Base-by-base conservation (phyloP, 2,113 vertebrate species). In the Phyllostomus discolor region DNA sequence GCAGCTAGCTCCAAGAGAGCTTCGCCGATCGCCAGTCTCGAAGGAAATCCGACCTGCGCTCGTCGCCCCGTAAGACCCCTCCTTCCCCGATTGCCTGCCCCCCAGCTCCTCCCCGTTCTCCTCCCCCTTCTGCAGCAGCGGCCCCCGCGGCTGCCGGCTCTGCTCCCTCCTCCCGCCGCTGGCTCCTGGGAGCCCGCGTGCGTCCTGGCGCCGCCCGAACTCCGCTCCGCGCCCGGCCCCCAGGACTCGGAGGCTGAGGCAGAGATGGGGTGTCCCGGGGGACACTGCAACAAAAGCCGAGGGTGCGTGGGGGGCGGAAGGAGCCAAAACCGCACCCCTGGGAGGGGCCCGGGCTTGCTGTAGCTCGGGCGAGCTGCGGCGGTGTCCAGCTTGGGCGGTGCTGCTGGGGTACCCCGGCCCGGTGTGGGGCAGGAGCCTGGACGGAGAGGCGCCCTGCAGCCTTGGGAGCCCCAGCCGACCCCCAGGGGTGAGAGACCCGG, bases 41-140 rank as follows among this genome's bases (percentile, higher is more conserved):
- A 81, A 86, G 90, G 96, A 97, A 97, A 95, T 62, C 83, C 20
- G 96, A 95, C 93, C 95, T 62, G 92, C 14, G n/a, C 83, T 76
- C 54, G 93, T 90, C 79, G 88, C 95, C 97, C 96, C 95, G 96
- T 81, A 97, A 96, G 97, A 98, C 96, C 96, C 85, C 97, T 97
- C 97, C 97, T 97, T 95, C 97, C 92, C 95, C 85, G 69, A 52
- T 96, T 46, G 96, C 96, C 97, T 26, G 76, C 97, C 97, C 97
- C 97, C 98, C 98, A 91, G 98, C 98, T 98, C 97, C 97, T 92
- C 97, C 97, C 97, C 95, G 88, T 94, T 97, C 91, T 96, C 97
- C 95, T 96, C 97, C 95, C 67, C 67, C 88, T 95, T 95, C 97
- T 96, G 93, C 97, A 35, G 96, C 96, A 79, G 89, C 89, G 41